These are phyloP conservation scores for Coptodon bakossiorum DNA, from an alignment of 2,113 vertebrate species.

Conservation along the genomic window DNA sequence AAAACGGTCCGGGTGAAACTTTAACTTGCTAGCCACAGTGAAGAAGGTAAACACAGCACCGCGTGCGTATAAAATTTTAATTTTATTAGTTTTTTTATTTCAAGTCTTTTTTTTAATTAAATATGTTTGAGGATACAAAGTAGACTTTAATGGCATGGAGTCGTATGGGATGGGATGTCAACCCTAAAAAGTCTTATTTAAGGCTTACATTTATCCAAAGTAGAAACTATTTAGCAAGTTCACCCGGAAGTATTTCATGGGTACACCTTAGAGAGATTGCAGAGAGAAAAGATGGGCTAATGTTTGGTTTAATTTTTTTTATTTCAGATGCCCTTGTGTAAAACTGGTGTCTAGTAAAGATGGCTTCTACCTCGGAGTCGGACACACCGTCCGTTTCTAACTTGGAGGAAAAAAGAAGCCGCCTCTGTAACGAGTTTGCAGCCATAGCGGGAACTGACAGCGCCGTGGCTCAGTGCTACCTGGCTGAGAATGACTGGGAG, in stretches of 20 bases:
- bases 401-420: slow-evolving; percentile 54
- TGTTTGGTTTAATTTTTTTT: neutral
- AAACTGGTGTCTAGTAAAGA: neutral
- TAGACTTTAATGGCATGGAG: neutral
- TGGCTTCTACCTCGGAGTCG: slow-evolving; percentile 13
- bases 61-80: neutral
- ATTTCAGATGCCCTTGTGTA: neutral
- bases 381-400: neutral
- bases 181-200: neutral
- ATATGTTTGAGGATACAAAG: neutral
- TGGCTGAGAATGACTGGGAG: slow-evolving; percentile 80
- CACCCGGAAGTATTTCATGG: slow-evolving; percentile 28
- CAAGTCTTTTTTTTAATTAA: neutral
- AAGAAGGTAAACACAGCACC: neutral
- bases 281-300: neutral
- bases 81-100: neutral
- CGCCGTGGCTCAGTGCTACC: slow-evolving; percentile 73
- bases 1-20: slow-evolving; percentile 1
- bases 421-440: slow-evolving; percentile 77
- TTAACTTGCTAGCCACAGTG: neutral
- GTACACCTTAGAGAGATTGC: neutral
- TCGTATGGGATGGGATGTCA: neutral
- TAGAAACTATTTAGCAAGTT: neutral
- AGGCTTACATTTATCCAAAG: neutral
- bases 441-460: slow-evolving; percentile 67